Base-by-base conservation (phyloP, 1,140 invertebrate species). In the Euura saliciscinereae region DNA sequence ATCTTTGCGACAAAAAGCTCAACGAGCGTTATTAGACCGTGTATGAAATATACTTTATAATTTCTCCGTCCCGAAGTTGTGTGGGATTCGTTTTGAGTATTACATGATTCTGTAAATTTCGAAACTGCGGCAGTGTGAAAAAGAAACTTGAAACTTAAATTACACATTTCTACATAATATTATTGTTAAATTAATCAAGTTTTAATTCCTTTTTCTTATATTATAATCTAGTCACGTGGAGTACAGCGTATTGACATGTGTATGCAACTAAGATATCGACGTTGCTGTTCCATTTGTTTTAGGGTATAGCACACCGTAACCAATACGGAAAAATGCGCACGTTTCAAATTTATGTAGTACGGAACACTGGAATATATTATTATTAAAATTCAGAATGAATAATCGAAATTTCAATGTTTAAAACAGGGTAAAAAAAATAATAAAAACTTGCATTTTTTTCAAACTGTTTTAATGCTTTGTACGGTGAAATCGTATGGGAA, bases 191-290 rank as follows among this genome's bases (percentile, higher is more conserved):
- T 71, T 77, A 70, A 74, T 74, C 76, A 73, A 80, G 51, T 79
- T 79, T 79, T 82, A 78, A 81, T 84, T 82, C 76, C 78, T 79
- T 82, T 83, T 80, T 83, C 28, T 28, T 28, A 28, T 28, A 28
- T 28, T 82, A 84, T 84, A 81, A 84, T 85, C 83, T 85, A 85
- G 83, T 85, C 84, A 84, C 72, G 78, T 84, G 84, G 78, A 83
- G 78, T 72, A 75, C 82, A 82, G 80, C 83, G 81, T 84, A 81
- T 84, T 83, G 28, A 28, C 28, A 28, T 28, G 28, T 28, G 28
- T 28, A 28, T 28, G 28, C 28, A 28, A 28, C 28, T 28, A 8
- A 59, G 10, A 59, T 11, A 11, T n/a, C 13, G 51, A 8, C 13
- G 51, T n/a, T 6, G 51, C 10, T 11, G 51, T 59, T 59, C 2